Base-by-base conservation (phyloP, 1,140 invertebrate genomes). In the Hormaphis cornu region DNA sequence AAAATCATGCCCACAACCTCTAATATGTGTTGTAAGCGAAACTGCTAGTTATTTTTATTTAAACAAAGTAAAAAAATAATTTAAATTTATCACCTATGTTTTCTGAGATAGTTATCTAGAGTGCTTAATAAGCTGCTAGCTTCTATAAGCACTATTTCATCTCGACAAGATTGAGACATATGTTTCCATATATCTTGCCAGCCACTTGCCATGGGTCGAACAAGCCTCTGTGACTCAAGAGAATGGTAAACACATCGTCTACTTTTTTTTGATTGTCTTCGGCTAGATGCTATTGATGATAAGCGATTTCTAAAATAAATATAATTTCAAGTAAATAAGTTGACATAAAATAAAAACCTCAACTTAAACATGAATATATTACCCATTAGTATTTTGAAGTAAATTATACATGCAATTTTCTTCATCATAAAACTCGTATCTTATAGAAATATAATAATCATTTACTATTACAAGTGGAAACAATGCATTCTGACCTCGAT, bases 121-220 rank as follows among this genome's bases (percentile, higher is more conserved):
- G 91, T 94, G 69, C 86, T 84, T 73, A 91, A 85, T 66, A 96
- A 79, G 70, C 85, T 87, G 75, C 89, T 85, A 69, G 87, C 86
- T 77, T 94, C 89, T 69, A 96, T 88, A 16, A 93, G 83, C 40
- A 91, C 87, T 53, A 95, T 85, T 79, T 94, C 89, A 75, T 91
- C 88, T 63, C 87, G 82, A 74, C 92, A 95, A 48, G 88, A 86
- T 24, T 84, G 78, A 48, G 88, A 84, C 89, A 96, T 90, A 61
- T 87, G 87, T 71, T 93, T 88, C 93, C 93, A 96, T 1, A 91
- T 87, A 75, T 89, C 87, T 54, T 84, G 81, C 89, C 89, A 91
- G 0, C 85, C 84, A 48, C 84, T 84, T 33, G 83, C 80, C 53
- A 83, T 82, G 18, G 85, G 86, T 74, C 88, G 84, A 58, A 86